Evolutionary conservation across 2,113 vertebrate genomes (phyloP).

Genomic region (Lanius ludovicianus): DNA sequence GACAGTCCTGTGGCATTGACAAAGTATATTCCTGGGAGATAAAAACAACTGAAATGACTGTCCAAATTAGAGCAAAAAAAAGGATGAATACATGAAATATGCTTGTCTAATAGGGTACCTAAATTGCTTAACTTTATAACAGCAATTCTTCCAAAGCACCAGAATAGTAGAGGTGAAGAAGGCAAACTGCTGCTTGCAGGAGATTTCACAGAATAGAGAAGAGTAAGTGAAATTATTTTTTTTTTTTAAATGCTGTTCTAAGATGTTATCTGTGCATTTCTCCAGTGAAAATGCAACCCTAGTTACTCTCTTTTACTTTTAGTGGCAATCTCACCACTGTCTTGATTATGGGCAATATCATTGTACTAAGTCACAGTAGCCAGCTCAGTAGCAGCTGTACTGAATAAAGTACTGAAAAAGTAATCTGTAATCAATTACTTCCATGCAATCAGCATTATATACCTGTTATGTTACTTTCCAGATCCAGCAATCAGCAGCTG

Average conservation of each 20-base stretch:
- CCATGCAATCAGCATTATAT: constrained; percentile 1
- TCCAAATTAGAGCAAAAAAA: not conserved
- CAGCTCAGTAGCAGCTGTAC: not conserved
- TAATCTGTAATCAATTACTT: constrained; percentile 22
- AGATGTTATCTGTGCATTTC: not conserved
- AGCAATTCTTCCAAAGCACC: not conserved
- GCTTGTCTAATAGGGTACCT: not conserved
- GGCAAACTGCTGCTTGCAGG: not conserved
- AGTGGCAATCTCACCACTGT: not conserved
- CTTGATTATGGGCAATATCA: not conserved
- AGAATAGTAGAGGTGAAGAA: not conserved
- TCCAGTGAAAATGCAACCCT: not conserved
- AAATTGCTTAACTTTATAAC: not conserved
- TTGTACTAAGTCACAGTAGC: not conserved
- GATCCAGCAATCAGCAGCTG: not conserved
- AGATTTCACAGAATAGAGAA: not conserved
- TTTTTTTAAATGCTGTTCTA: not conserved
- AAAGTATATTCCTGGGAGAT: not conserved
- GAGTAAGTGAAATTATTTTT: not conserved
- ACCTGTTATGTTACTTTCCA: not conserved
- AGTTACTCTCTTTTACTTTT: constrained; percentile 3
- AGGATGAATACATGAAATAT: not conserved
- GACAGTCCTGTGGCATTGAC: not conserved
- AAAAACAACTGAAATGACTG: not conserved
- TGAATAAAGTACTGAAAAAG: not conserved